Conservation (phyloP, 2,113 vertebrate genomes). For the Corydoras maculifer region DNA sequence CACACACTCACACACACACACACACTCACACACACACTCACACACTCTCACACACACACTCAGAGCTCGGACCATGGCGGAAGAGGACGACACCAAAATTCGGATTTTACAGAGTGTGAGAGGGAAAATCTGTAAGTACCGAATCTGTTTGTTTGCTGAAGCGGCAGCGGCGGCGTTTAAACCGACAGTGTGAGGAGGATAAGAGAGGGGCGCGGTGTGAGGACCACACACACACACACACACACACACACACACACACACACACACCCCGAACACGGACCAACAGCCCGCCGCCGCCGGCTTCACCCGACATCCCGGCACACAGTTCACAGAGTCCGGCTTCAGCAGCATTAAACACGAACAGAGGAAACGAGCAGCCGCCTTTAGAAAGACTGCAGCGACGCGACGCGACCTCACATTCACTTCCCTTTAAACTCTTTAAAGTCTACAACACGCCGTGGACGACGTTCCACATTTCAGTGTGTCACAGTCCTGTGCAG, state of each 20-base stretch:
- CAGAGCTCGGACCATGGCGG: conserved; percentile 68
- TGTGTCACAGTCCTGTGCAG: neutral
- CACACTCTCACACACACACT: neutral
- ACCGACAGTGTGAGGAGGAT: neutral
- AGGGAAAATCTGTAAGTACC: conserved; percentile 79
- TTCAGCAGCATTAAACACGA: no score
- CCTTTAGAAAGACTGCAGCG: no score
- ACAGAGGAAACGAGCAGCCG: no score
- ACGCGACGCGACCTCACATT: neutral
- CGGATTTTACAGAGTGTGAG: conserved; percentile 75
- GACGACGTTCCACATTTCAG: neutral
- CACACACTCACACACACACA: neutral
- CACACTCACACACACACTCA: neutral
- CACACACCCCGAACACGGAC: no score
- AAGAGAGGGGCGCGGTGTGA: neutral
- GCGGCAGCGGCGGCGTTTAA: neutral
- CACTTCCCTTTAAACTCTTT: neutral
- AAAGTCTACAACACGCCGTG: neutral
- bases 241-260: conserved; percentile 15
- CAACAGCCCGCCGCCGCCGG: no score
- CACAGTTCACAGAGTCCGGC: no score
- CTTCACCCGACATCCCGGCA: no score
- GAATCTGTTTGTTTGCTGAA: neutral
- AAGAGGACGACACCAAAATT: conserved; percentile 66
- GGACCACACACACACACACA: conserved; percentile 12